Base-by-base conservation (phyloP, 1,140 invertebrate genomes). In the Ceratitis capitata region DNA sequence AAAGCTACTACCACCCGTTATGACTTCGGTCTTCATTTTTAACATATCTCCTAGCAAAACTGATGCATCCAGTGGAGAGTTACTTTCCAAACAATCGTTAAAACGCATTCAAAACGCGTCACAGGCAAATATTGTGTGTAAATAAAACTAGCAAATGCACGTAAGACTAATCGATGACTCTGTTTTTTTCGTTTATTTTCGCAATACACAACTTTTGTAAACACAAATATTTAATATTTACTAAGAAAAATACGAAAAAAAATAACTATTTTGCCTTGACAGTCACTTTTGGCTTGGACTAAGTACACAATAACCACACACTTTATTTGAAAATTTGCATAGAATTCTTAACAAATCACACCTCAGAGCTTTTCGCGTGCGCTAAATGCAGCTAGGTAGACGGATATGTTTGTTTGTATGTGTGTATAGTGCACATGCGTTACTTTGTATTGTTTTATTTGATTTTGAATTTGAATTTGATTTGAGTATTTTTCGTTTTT, bases 11-110 rank as follows among this genome's bases (percentile, higher is more conserved):
- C 88, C 89, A 86, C 88, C 89, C 39, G 89, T 88, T 85, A 91
- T 83, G 85, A 88, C 89, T 87, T 91, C 90, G 61, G 89, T 91
- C 89, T 91, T 91, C 90, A 91, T 91, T 86, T 88, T 91, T 14
- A 91, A 85, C 86, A 91, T 90, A 88, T 88, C 82, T n/a, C 45
- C 29, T 58, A 82, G 47, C 61, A 42, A 82, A 14, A 29, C 23
- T 26, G 23, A n/a, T 47, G 69, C 69, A 78, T 78, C 10, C 69
- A 78, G 32, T 78, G 42, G 14, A n/a, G 19, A 4, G 32, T n/a
- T 29, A 61, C 23, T 26, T 10, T 5, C 10, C 56, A 61, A 10
- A 23, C 23, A 64, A 35, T 29, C 32, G 58, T 35, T 64, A 16
- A 64, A 64, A 64, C 29, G 1, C 58, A 64, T 64, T 23, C 58